Evolutionary conservation across 2,113 vertebrate genomes (phyloP).

Genomic region (Columbina picui): DNA sequence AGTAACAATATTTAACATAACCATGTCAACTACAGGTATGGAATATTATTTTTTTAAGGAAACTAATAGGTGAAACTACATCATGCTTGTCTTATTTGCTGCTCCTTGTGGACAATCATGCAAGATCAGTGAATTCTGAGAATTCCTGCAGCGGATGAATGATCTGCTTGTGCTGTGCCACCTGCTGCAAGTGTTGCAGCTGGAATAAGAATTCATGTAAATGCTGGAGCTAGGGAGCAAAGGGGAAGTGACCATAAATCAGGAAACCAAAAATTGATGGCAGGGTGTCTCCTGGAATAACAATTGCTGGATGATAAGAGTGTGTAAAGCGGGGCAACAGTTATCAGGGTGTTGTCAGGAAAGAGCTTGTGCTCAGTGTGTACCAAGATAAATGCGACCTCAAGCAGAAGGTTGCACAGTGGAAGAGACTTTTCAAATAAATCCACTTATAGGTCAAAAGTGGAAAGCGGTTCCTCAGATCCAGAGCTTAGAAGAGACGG

Average conservation of each 20-base stretch:
- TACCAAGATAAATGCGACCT: background rate
- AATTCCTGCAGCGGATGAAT: background rate
- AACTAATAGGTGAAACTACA: background rate
- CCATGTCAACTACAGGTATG: background rate
- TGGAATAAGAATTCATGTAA: background rate
- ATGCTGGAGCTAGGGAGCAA: background rate
- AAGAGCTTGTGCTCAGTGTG: background rate
- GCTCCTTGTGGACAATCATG: background rate
- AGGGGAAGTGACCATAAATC: background rate
- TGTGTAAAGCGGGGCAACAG: background rate
- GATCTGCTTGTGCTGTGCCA: background rate
- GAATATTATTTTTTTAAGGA: background rate
- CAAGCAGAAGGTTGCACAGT: background rate
- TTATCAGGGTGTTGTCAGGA: background rate
- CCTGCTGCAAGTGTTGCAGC: background rate
- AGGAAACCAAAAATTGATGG: background rate
- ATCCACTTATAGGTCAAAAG: background rate
- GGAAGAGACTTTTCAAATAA: background rate
- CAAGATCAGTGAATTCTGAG: background rate
- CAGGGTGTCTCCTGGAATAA: background rate
- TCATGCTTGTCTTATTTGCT: background rate
- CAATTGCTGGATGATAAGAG: background rate
- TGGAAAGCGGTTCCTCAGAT: background rate
- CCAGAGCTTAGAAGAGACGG: background rate
- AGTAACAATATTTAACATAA: background rate